Conservation (phyloP, 2,888 invertebrate genomes). For the Thereva unica region DNA sequence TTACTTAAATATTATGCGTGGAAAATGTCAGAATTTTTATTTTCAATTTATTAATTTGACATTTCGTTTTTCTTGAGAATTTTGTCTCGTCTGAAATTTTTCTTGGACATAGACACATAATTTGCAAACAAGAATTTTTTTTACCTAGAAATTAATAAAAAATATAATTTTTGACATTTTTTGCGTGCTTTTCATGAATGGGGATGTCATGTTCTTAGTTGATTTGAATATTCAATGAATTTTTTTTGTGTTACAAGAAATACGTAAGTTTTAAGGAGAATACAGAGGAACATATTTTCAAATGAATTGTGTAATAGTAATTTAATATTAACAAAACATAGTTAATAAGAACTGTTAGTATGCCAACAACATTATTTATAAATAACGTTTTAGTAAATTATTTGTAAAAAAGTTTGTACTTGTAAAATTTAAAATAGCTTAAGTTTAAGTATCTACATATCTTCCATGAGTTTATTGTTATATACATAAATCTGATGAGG, state of each 20-base stretch:
- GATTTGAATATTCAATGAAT: constrained; percentile 53
- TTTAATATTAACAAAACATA: no score
- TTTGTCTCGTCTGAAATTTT: not conserved
- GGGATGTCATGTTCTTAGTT: constrained; percentile 50
- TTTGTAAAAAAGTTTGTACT: no score
- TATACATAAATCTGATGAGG: no score
- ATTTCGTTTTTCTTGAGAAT: not conserved
- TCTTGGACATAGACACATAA: not conserved
- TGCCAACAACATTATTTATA: no score
- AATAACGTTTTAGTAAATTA: no score
- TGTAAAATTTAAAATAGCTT: no score
- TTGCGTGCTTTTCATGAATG: constrained; percentile 41
- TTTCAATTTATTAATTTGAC: not conserved
- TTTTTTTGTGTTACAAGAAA: constrained; percentile 24
- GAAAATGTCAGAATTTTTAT: constrained; percentile 23
- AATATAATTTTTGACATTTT: constrained; percentile 27
- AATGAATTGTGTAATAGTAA: no score
- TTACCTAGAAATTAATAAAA: constrained; percentile 8
- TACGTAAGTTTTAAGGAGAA: no score
- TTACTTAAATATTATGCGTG: constrained; percentile 23
- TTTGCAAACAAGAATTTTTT: constrained; percentile 1
- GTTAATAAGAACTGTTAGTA: no score
- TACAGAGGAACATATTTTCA: no score
- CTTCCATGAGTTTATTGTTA: no score
- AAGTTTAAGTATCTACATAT: no score